phyloP scores from a whole-genome alignment of 2,888 invertebrate genomes.

The Sepiola atlantica region DNA sequence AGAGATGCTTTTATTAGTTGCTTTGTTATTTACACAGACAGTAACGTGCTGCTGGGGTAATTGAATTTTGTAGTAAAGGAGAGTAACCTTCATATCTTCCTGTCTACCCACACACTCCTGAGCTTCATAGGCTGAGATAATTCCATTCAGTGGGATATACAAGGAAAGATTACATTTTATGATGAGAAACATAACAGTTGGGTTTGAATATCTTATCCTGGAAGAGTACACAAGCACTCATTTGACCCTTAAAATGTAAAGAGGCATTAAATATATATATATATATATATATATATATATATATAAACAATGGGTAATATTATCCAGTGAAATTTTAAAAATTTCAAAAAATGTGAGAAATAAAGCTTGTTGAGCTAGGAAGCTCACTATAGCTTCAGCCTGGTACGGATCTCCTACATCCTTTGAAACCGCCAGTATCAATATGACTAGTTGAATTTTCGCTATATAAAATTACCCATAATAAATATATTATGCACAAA shows the following conservation, averaged over 20 bases:
- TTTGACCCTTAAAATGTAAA: background rate
- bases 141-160: constrained; percentile 2
- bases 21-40: background rate
- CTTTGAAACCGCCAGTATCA: background rate
- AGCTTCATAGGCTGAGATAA: background rate
- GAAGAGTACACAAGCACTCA: background rate
- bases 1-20: constrained; percentile 20
- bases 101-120: constrained; percentile 16
- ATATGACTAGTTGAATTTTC: background rate
- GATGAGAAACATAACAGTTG: background rate
- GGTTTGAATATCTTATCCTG: background rate
- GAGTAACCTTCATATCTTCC: constrained; percentile 32
- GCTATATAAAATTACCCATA: too few species aligned
- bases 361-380: too few species aligned
- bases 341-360: too few species aligned
- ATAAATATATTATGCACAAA: too few species aligned
- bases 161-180: background rate
- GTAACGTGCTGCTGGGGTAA: constrained; percentile 3
- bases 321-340: too few species aligned
- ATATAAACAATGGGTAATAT: background rate
- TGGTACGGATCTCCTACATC: background rate
- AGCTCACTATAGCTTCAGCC: background rate
- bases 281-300: background rate
- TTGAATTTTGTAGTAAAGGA: constrained; percentile 32
- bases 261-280: background rate